Percentiles rank a stretch among this genome's conserved stretches.
These are phyloP conservation scores for Anoplophora glabripennis DNA, from an alignment of 1,140 invertebrate genomes.

Conservation along the genomic window DNA sequence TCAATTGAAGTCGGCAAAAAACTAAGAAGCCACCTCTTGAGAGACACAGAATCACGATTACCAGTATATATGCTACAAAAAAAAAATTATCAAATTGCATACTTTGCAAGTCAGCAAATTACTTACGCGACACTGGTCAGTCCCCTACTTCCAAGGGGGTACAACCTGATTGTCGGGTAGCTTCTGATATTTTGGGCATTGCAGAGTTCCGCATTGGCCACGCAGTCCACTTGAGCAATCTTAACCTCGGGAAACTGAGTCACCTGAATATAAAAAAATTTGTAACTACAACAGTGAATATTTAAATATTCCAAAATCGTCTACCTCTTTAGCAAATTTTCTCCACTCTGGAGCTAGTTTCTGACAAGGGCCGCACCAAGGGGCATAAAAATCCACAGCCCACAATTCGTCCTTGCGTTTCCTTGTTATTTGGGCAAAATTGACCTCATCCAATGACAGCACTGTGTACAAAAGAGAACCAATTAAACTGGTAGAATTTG, in stretches of 20 bases:
- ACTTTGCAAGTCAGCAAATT: slow-evolving; percentile 6
- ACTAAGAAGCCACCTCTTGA: slow-evolving; percentile 60
- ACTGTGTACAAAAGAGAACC: slow-evolving; percentile 5
- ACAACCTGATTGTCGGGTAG: slow-evolving; percentile 71
- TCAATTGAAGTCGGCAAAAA: slow-evolving; percentile 58
- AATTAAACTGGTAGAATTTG: too few relatives aligned
- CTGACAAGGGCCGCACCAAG: slow-evolving; percentile 82
- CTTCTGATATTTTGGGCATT: slow-evolving; percentile 57
- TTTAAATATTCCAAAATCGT: slow-evolving; percentile 3
- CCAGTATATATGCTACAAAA: slow-evolving; percentile 60
- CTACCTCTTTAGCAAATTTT: slow-evolving; percentile 64
- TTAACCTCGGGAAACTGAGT: slow-evolving; percentile 53
- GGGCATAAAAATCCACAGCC: slow-evolving; percentile 86
- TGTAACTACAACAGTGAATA: too few relatives aligned
- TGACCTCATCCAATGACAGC: slow-evolving; percentile 50
- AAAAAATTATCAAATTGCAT: slow-evolving; percentile 13
- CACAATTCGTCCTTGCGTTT: slow-evolving; percentile 66
- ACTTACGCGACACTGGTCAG: slow-evolving; percentile 56
- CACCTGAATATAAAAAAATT: slow-evolving; percentile 63
- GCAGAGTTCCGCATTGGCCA: slow-evolving; percentile 59
- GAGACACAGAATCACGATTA: slow-evolving; percentile 56
- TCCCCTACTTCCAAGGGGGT: slow-evolving; percentile 56
- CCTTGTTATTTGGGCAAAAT: slow-evolving; percentile 60
- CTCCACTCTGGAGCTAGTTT: slow-evolving; percentile 76
- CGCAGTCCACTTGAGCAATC: slow-evolving; percentile 71